Evolutionary conservation across 2,888 invertebrate species (phyloP), one percentile per base, ranked within the genome.

Genomic region (Coleophora deauratella): DNA sequence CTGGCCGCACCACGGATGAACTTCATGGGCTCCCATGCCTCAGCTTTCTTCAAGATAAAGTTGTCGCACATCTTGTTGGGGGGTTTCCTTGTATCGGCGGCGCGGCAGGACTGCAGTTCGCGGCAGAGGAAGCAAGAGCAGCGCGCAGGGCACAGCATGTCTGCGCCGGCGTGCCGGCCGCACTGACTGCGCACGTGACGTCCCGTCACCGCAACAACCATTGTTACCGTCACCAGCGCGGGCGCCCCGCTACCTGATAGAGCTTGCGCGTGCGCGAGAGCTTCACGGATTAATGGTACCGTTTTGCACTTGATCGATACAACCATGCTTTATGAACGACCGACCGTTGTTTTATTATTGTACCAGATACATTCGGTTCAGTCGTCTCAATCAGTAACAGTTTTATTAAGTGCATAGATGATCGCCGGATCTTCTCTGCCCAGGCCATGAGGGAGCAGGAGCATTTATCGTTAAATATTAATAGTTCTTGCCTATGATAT

Each of bases 121-220:
- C 91, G 88, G 71, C 93, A 93, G 62, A 93, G 86, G 64, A 91
- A 89, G 77, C 93, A 93, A 57, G 86, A 86, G 74, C 93, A 93
- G 59, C 91, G 89, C 85, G 90, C 88, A 60, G 88, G 86, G 81
- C 92, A 92, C 84, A 88, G 89, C 91, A 91, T 91, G 68, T 67
- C 81, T 68, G 67, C 59, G 70, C 71, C 69, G 63, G 60, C 63
- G 81, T 72, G 71, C 65, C 75, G 74, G 71, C 63, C 70, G 72
- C 78, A 80, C 81, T 80, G 76, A 67, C 43, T 44, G 47, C 45
- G 54, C 50, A 65, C 57, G 60, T 55, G 55, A 52, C 55, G 51
- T 55, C 50, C 53, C 59, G 50, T 50, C 53, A 46, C 46, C 32
- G 39, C 21, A 21, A 21, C 21, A 3, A 21, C 21, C 21, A 21